These are phyloP conservation scores for Cotesia vestalis DNA, from an alignment of 1,140 invertebrate genomes.

Conservation along the genomic window DNA sequence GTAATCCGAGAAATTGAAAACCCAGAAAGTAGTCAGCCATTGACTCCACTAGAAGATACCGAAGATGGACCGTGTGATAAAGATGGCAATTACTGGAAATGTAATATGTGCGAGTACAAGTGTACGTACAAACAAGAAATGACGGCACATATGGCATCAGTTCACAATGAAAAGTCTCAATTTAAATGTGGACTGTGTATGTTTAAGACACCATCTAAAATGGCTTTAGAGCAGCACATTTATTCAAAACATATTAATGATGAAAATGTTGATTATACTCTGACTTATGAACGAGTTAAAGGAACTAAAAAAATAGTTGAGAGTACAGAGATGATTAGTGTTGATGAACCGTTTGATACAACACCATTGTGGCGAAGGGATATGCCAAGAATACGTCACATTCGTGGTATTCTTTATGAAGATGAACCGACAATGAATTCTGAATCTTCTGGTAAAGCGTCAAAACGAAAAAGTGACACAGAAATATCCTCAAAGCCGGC, in stretches of 20 bases:
- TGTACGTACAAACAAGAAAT: conserved; percentile 71
- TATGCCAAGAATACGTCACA: conserved; percentile 68
- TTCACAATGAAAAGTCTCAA: conserved; percentile 72
- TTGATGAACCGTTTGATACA: conserved; percentile 64
- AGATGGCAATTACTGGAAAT: conserved; percentile 73
- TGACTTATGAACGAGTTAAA: conserved; percentile 58
- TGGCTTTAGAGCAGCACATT: conserved; percentile 70
- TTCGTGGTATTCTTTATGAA: conserved; percentile 70
- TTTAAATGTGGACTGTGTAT: conserved; percentile 74
- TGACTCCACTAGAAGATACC: conserved; percentile 37
- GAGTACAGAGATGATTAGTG: conserved; percentile 40
- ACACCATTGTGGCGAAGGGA: conserved; percentile 71
- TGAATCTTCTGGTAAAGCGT: conserved; percentile 41
- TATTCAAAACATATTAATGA: conserved; percentile 62
- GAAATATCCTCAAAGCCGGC: conserved; percentile 43
- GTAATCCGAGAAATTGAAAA: conserved; percentile 68
- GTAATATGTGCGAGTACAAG: conserved; percentile 73
- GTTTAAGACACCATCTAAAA: conserved; percentile 68
- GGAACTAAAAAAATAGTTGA: conserved; percentile 48
- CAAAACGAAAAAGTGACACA: conserved; percentile 50
- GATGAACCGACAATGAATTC: conserved; percentile 27
- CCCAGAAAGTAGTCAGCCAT: conserved; percentile 52
- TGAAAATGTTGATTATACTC: conserved; percentile 47
- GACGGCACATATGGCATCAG: conserved; percentile 66
- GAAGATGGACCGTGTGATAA: conserved; percentile 50